Evolutionary conservation across 2,888 invertebrate genomes (phyloP).

Genomic region (Acheta domesticus): DNA sequence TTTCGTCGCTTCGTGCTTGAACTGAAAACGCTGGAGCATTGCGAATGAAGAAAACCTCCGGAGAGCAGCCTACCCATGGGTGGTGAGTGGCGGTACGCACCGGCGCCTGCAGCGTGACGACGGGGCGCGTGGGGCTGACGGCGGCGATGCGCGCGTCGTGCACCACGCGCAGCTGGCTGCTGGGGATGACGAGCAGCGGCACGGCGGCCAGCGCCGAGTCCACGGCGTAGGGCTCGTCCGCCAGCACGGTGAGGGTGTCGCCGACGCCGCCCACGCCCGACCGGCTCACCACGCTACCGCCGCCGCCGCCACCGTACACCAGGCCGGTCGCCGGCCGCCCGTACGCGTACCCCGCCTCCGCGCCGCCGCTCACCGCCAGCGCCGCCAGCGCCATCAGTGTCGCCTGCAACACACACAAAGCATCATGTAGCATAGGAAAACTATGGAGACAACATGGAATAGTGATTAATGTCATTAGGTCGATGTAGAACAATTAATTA

Average conservation of each 20-base stretch:
- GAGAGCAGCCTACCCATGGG: no score
- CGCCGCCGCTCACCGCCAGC: background rate
- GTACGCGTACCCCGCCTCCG: background rate
- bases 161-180: conserved; percentile 38
- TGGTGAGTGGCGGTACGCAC: background rate
- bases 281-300: background rate
- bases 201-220: conserved; percentile 45
- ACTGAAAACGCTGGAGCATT: no score
- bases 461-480: fast-evolving
- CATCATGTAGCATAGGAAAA: no score
- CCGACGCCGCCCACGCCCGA: background rate
- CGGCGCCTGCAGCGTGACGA: conserved; percentile 45
- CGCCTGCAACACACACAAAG: conserved; percentile 11
- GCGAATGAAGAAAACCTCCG: no score
- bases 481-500: no score
- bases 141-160: conserved; percentile 46
- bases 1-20: no score
- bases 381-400: conserved; percentile 10
- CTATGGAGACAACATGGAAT: no score
- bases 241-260: conserved; percentile 40
- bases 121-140: conserved; percentile 46
- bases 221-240: conserved; percentile 45
- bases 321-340: background rate
- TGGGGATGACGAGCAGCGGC: conserved; percentile 45
- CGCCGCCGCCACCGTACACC: background rate